phyloP scores from a whole-genome alignment of 2,797 vertebrate species.

The Dipus sagitta region DNA sequence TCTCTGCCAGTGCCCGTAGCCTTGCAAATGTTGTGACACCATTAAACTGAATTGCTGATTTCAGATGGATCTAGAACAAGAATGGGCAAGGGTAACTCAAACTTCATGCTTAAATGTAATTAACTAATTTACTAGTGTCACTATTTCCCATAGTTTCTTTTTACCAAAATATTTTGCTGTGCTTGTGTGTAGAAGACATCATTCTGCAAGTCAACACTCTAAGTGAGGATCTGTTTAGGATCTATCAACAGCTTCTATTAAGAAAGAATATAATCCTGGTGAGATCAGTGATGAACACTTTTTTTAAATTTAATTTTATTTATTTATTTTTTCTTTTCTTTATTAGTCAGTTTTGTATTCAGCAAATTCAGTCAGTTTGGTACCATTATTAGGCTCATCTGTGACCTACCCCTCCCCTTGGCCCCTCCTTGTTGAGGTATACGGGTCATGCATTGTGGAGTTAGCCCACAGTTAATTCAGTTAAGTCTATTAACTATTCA shows the following conservation, averaged over 20 bases:
- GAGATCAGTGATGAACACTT: slow-evolving; percentile 89
- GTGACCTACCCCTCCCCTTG: too few relatives aligned
- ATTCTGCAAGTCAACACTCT: slow-evolving; percentile 90
- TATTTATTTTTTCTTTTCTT: too few relatives aligned
- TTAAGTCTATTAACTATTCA: slow-evolving; percentile 87
- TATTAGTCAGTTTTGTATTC: too few relatives aligned
- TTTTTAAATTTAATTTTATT: slow-evolving; percentile 79
- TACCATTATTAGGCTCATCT: too few relatives aligned
- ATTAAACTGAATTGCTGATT: slow-evolving; percentile 89
- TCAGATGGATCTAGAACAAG: slow-evolving; percentile 89
- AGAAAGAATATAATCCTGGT: slow-evolving; percentile 89
- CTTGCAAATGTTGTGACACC: slow-evolving; percentile 91
- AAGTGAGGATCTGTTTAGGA: slow-evolving; percentile 88
- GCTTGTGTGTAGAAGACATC: slow-evolving; percentile 90
- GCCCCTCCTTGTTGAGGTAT: too few relatives aligned
- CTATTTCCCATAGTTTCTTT: slow-evolving; percentile 93
- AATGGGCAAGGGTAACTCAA: slow-evolving; percentile 90
- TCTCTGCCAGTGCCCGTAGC: slow-evolving; percentile 88
- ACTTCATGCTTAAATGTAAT: slow-evolving; percentile 89
- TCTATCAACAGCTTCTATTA: slow-evolving; percentile 91
- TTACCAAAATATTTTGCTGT: slow-evolving; percentile 94
- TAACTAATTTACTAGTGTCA: slow-evolving; percentile 91
- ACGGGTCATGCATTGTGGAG: too few relatives aligned
- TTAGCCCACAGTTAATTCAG: too few relatives aligned
- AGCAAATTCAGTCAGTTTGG: too few relatives aligned